Percentiles rank a stretch among this genome's conserved stretches.
These are phyloP conservation scores for Paraescarpia echinospica DNA, from an alignment of 1,140 invertebrate genomes.

Conservation along the genomic window DNA sequence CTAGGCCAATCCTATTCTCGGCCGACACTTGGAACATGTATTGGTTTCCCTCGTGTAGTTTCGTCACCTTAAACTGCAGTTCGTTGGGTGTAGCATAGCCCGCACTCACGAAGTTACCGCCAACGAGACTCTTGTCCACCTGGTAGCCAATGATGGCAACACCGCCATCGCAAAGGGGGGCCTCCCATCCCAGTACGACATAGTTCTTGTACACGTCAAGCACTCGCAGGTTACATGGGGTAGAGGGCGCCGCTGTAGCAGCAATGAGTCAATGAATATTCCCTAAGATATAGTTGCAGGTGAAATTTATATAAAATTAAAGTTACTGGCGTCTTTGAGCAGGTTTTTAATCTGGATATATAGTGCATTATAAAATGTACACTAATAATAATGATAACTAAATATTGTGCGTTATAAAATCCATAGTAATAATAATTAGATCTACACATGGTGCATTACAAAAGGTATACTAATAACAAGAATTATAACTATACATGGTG, in stretches of 20 bases:
- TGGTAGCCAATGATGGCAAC: conserved; percentile 27
- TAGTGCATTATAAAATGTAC: too few relatives aligned
- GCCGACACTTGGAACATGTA: conserved; percentile 88
- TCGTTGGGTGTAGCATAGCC: conserved; percentile 17
- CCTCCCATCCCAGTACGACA: conserved; percentile 22
- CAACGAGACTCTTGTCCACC: conserved; percentile 27
- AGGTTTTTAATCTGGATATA: too few relatives aligned
- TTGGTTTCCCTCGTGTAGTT: conserved; percentile 86
- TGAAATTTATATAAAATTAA: background rate
- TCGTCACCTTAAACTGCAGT: conserved; percentile 49
- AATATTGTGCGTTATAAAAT: too few relatives aligned
- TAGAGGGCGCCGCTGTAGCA: conserved; percentile 20
- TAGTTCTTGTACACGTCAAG: conserved; percentile 28
- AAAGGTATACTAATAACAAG: too few relatives aligned
- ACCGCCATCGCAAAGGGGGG: conserved; percentile 19
- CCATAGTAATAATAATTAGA: too few relatives aligned
- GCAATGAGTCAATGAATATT: background rate
- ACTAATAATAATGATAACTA: too few relatives aligned
- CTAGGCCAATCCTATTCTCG: conserved; percentile 89
- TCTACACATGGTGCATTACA: too few relatives aligned
- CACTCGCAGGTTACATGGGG: conserved; percentile 23
- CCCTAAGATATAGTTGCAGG: background rate
- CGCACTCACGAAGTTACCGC: conserved; percentile 12
- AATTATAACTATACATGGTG: too few relatives aligned
- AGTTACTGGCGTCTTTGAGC: too few relatives aligned